Base-by-base conservation (phyloP, 2,888 invertebrate genomes). In the Mesochorus sp. region DNA sequence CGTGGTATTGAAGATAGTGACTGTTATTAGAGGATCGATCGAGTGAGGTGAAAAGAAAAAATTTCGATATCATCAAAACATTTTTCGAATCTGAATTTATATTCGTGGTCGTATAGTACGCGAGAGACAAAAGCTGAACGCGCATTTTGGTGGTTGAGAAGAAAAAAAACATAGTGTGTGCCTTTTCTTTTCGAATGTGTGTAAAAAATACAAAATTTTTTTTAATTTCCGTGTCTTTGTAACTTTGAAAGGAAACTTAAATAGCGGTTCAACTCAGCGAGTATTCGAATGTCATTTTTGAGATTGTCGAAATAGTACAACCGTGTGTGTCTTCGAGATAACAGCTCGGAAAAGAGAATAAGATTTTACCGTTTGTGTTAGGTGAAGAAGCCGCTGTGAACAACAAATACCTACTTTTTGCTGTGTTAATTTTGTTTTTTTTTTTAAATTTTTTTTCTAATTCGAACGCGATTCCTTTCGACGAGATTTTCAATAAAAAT, bases 1-100 rank as follows among this genome's bases (percentile, higher is more conserved):
- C 10, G 34, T 59, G 70, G 49, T 39, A 70, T 59, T 70, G 49
- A 28, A 64, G 10, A 49, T 39, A 57, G n/a, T 28, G 31, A 24
- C 34, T 12, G 57, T 57, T 55, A 59, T n/a, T n/a, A n/a, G n/a
- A n/a, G 19, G 49, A 59, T 57, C 31, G 49, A 70, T 55, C 21
- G 19, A 4, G 49, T 8, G 10, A 39, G 4, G 44, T 42, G 61
- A 37, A 57, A 42, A 51, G 1, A 19, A 49, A 51, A 12, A 64
- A 21, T 10, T 14, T 8, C 14, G 21, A 64, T 34, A 5, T 24
- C 8, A 21, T 3, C 21, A 3, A 34, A 12, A 31, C 6, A n/a
- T n/a, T n/a, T n/a, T n/a, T n/a, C n/a, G n/a, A n/a, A n/a, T n/a
- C n/a, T n/a, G n/a, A n/a, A n/a, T n/a, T n/a, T n/a, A n/a, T n/a